phyloP scores from a whole-genome alignment of 2,888 invertebrate species.

The Amphimallon solstitiale region DNA sequence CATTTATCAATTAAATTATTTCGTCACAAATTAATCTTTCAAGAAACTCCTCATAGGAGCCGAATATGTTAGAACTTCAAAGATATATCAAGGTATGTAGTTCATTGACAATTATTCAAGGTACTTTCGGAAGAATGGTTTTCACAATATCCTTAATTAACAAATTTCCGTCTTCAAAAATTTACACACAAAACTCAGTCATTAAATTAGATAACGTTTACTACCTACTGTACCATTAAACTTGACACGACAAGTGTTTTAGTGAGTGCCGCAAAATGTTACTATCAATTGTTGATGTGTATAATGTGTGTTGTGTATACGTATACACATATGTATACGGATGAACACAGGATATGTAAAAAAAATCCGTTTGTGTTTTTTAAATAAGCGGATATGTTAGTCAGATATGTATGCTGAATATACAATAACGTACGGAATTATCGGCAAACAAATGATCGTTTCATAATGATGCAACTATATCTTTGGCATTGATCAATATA shows the following conservation, averaged over 20 bases:
- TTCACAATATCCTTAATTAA: constrained; percentile 25
- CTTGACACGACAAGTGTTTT: constrained; percentile 25
- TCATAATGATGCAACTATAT: constrained; percentile 1
- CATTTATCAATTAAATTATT: not conserved
- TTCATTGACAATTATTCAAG: constrained; percentile 28
- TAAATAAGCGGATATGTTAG: constrained; percentile 20
- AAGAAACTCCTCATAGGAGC: too few relatives aligned
- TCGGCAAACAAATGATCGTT: not conserved
- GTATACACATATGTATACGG: too few relatives aligned
- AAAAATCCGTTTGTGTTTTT: constrained; percentile 2
- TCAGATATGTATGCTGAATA: constrained; percentile 10
- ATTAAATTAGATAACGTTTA: not conserved
- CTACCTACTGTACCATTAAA: not conserved
- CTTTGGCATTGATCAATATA: constrained; percentile 23
- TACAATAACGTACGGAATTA: constrained; percentile 6
- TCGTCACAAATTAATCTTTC: not conserved
- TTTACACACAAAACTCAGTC: constrained; percentile 9
- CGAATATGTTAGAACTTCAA: not conserved
- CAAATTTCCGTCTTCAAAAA: constrained; percentile 21
- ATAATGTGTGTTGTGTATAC: too few relatives aligned
- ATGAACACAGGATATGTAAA: not conserved
- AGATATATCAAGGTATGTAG: not conserved
- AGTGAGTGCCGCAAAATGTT: not conserved
- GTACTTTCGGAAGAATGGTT: constrained; percentile 8
- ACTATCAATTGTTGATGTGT: not conserved